Conservation (phyloP, 30 jellyfish, hydroid and myxozoan genomes). For the Aurelia aurita complex sp. Pacific region DNA sequence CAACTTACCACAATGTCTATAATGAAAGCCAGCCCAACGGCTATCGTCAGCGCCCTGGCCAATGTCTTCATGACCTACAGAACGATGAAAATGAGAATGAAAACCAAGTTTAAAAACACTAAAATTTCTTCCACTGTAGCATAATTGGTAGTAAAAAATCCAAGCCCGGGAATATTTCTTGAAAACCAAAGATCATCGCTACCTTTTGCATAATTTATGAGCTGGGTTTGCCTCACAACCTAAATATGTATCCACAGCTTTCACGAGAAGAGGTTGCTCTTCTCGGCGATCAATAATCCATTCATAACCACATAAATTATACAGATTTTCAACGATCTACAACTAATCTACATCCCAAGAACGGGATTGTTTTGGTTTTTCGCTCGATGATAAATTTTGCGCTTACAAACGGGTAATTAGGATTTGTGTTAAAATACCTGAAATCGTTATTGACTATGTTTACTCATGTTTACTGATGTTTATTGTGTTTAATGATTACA, state of each 20-base stretch:
- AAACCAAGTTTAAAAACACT: background rate
- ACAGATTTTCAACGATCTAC: background rate
- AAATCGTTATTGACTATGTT: slow-evolving; percentile 5
- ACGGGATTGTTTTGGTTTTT: background rate
- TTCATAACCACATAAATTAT: background rate
- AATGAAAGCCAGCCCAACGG: slow-evolving; percentile 81
- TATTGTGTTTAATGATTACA: too few species aligned
- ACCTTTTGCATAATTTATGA: slow-evolving; percentile 77
- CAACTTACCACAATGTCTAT: slow-evolving; percentile 81
- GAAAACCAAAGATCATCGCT: slow-evolving; percentile 68
- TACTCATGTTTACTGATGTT: background rate
- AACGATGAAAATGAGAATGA: background rate
- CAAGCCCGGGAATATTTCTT: slow-evolving; percentile 7
- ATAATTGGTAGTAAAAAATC: slow-evolving; percentile 17
- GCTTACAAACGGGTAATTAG: background rate
- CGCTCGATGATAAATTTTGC: background rate
- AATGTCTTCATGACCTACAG: slow-evolving; percentile 89
- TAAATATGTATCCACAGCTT: slow-evolving; percentile 47
- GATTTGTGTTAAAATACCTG: background rate
- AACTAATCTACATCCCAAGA: too few species aligned
- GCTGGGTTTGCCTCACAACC: slow-evolving; percentile 79
- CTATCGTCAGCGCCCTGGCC: slow-evolving; percentile 81
- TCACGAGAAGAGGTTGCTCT: background rate
- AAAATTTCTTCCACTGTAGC: slow-evolving; percentile 4
- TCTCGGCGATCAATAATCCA: too few species aligned